phyloP scores from a whole-genome alignment of 2,113 vertebrate species.

The Podilymbus podiceps region DNA sequence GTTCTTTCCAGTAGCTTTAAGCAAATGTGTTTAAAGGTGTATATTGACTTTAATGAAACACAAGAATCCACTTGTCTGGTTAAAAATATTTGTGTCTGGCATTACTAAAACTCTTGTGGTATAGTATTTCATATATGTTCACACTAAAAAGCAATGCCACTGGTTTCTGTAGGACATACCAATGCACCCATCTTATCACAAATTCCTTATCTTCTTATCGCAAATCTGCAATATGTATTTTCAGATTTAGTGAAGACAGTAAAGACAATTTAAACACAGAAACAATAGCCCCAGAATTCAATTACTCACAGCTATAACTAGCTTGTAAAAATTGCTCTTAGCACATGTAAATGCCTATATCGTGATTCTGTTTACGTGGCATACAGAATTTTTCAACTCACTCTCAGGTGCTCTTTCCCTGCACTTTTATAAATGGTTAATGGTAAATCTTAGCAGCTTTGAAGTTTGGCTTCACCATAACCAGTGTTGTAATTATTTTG shows the following conservation, averaged over 20 bases:
- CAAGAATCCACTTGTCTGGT: not conserved
- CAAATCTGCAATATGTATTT: not conserved
- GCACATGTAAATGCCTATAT: not conserved
- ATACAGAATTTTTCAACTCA: not conserved
- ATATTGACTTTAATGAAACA: not conserved
- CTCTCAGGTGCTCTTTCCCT: not conserved
- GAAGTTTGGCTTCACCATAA: not conserved
- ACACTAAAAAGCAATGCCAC: not conserved
- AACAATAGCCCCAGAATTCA: not conserved
- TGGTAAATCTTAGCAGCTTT: not conserved
- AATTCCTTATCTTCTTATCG: not conserved
- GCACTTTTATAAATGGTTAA: not conserved
- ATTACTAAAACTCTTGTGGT: not conserved
- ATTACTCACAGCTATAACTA: not conserved
- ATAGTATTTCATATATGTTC: not conserved
- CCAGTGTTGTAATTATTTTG: not conserved
- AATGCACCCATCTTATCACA: not conserved
- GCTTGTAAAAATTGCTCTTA: not conserved
- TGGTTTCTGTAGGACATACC: not conserved
- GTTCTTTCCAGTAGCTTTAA: not conserved
- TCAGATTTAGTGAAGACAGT: not conserved
- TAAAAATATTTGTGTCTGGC: not conserved
- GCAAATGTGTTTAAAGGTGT: not conserved
- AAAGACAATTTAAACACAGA: not conserved
- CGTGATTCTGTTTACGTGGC: not conserved